Base-by-base conservation (phyloP, 2,113 vertebrate species). In the Rhabdornis inornatus region DNA sequence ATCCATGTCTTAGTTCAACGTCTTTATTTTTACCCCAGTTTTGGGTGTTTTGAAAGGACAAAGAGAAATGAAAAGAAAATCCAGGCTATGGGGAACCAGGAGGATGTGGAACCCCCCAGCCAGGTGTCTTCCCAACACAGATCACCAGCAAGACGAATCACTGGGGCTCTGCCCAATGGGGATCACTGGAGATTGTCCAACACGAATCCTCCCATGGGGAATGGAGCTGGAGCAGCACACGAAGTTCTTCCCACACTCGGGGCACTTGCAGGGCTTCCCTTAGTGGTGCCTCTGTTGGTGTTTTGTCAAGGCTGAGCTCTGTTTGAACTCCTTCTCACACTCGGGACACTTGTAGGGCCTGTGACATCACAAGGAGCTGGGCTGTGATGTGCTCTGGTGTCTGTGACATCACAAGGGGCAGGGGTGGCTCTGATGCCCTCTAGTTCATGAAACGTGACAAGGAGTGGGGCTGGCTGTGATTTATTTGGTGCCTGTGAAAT, bases 141-240 rank as follows among this genome's bases (percentile, higher is more conserved):
- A 37, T 69, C 24, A 50, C 24, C 49, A 49, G 14, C 49, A 25
- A 50, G 24, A 50, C 24, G 15, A 50, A 25, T 50, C 24, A 69
- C n/a, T 19, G 6, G n/a, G 45, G n/a, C 24, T 68, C 45, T 49
- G 61, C 28, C 28, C 49, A 53, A 6, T 17, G 10, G 17, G 28
- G 52, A 28, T 31, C 52, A 53, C 52, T 53, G 52, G 11, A 30
- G 45, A 55, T 33, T 30, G 42, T 15, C 50, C 69, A 72, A 3
- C 0, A 1, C 0, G 0, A 30, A 53, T 53, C 16, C 17, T 53
- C 17, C 52, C 28, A 18, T 53, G 28, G 28, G 28, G 17, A 17
- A 53, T 33, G 37, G 69, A 55, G 30, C 22, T 71, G 69, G 37
- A 53, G 11, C 37, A 71, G 50, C 1, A 0, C 50, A 33, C 0